phyloP scores from a whole-genome alignment of 2,888 invertebrate species.

The Chaitophorus viminalis region DNA sequence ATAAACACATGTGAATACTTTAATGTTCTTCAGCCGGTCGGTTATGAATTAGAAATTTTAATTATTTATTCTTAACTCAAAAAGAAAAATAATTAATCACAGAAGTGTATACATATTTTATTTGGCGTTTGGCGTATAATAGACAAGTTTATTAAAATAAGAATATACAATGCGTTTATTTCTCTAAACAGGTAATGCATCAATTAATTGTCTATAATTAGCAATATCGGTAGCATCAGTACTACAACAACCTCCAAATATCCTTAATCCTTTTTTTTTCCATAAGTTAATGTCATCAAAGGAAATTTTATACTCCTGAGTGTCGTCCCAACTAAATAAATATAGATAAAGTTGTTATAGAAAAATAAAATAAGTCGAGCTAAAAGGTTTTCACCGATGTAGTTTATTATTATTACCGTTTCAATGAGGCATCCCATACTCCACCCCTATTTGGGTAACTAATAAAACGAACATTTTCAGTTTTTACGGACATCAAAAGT shows the following conservation, averaged over 20 bases:
- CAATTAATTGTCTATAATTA: conserved; percentile 31
- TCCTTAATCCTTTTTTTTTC: conserved; percentile 43
- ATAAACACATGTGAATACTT: no score
- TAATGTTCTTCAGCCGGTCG: no score
- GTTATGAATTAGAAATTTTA: no score
- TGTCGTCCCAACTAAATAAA: conserved; percentile 29
- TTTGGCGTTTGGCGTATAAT: no score
- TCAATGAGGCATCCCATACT: conserved; percentile 73
- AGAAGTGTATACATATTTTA: no score
- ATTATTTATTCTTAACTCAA: no score
- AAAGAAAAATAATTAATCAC: no score
- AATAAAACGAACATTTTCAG: conserved; percentile 76
- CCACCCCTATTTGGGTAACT: conserved; percentile 95
- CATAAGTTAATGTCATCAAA: conserved; percentile 11
- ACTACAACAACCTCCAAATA: conserved; percentile 51
- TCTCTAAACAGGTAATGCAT: background rate
- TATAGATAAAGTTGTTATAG: background rate
- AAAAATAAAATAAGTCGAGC: background rate
- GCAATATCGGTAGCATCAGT: conserved; percentile 16
- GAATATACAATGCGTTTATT: no score
- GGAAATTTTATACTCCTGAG: conserved; percentile 8
- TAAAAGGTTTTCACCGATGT: no score
- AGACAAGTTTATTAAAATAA: no score
- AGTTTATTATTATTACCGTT: conserved; percentile 63
- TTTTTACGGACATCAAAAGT: conserved; percentile 70